Evolutionary conservation across 1,140 invertebrate species (phyloP), one percentile per base, ranked within the genome.

Genomic region (Archegozetes longisetosus): DNA sequence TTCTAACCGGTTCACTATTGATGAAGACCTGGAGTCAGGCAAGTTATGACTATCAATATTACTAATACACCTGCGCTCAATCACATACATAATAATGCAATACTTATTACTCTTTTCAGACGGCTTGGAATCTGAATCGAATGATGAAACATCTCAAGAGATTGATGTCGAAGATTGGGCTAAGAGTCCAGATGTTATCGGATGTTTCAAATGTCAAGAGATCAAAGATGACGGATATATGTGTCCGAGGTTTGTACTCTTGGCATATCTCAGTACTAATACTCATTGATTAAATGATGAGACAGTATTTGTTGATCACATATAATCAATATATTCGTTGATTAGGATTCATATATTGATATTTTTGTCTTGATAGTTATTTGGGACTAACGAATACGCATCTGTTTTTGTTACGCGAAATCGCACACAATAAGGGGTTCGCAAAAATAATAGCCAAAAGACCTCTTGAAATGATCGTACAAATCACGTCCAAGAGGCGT

Each of bases 401-500:
- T 72, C 76, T 98, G 61, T 83, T 88, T 65, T 84, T 96, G 50
- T 72, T 97, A 40, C 78, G 90, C 47, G 86, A 91, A 70, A 78
- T 88, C 55, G 76, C 80, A 27, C 80, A 81, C 58, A 79, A 82
- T 60, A 81, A 76, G 79, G 84, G 74, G 4, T 80, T 82, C 66
- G 90, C 85, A 0, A 83, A 86, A 69, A 80, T 96, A 2, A 83
- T 88, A 64, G 85, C 88, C 0, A 79, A 85, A 63, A 79, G 89
- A 32, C 84, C 86, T 1, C 75, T 98, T 52, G 84, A 85, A 14
- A 84, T 84, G 46, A 89, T 97, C 66, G 85, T 95, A 14, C 93
- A 90, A 76, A 97, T 98, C 61, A 96, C 92, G 1, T 91, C 88
- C 12, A 90, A 91, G 70, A 92, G 94, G 70, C 81, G 83, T 58